Percentiles rank a stretch among this genome's conserved stretches.
Evolutionary conservation across 2,797 vertebrate genomes (phyloP).

Genomic region (Xerus rutilus): DNA sequence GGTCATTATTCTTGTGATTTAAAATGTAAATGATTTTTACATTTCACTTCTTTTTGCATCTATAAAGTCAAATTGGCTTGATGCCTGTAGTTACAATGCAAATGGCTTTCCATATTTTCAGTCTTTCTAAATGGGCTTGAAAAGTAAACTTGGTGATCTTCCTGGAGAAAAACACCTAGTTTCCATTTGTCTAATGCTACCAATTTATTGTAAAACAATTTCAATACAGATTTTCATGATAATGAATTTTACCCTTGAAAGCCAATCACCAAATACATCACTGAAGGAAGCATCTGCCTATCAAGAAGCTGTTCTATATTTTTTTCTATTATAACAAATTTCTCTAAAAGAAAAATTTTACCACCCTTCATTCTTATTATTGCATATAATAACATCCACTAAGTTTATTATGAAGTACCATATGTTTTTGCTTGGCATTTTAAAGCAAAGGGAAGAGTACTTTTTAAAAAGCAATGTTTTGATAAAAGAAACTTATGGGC

Average conservation of each 20-base stretch:
- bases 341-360: background rate
- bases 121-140: background rate
- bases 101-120: constrained; percentile 12
- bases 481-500: background rate
- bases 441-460: background rate
- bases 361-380: background rate
- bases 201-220: background rate
- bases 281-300: background rate
- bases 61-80: constrained; percentile 9
- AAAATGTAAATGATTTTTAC: constrained; percentile 27
- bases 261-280: background rate
- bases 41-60: background rate
- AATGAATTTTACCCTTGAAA: background rate
- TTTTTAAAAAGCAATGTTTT: constrained; percentile 22
- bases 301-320: background rate
- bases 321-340: background rate
- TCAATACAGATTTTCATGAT: constrained; percentile 27
- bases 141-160: constrained; percentile 25
- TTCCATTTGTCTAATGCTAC: background rate
- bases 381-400: background rate
- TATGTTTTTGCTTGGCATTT: background rate
- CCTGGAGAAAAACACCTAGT: background rate
- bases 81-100: background rate
- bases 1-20: background rate
- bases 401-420: background rate